Evolutionary conservation across 2,113 vertebrate genomes (phyloP), one percentile per base, ranked within the genome.

Genomic region (Pelmatolapia mariae): DNA sequence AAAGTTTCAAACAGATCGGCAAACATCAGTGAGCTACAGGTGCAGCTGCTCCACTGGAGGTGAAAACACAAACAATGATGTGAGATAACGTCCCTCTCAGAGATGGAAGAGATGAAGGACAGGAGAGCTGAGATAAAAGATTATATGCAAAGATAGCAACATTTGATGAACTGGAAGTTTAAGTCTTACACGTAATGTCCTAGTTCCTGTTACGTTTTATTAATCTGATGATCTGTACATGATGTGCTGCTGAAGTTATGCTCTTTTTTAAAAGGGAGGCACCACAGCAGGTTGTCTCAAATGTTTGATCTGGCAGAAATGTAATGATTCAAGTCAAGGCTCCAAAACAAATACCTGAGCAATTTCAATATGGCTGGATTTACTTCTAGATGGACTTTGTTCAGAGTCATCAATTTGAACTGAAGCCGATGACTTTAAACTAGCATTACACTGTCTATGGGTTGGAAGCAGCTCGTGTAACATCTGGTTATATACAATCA

Each of bases 251-350:
- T 47, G 40, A 73, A 18, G 1, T 47, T 73, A 73, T 5, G 8
- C 0, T 26, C 22, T 73, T 1, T 68, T 38, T 68, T 4, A 22
- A 22, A 38, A 13, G 22, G 33, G 2, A 40, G 63, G 33, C 33
- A 0, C 63, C 11, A 68, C 33, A 40, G 63, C 4, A 0, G 36
- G 63, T 68, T 0, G 19, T 2, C 11, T 40, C 36, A 40, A 66
- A 66, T 1, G 36, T 40, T 68, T 22, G 33, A 40, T 22, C 63
- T 22, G 63, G 19, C 19, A 68, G 36, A 66, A 66, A 38, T 66
- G 33, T 66, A 38, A 38, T 22, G 11, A 66, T 66, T n/a, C 0
- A 66, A 66, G 10, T 38, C 10, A 66, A 66, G 33, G 33, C 12
- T 66, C 61, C 33, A 38, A 66, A 38, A 66, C 2, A 38, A 45